Evolutionary conservation across 2,113 vertebrate genomes (phyloP), one percentile per base, ranked within the genome.

Genomic region (Desmodus rotundus): DNA sequence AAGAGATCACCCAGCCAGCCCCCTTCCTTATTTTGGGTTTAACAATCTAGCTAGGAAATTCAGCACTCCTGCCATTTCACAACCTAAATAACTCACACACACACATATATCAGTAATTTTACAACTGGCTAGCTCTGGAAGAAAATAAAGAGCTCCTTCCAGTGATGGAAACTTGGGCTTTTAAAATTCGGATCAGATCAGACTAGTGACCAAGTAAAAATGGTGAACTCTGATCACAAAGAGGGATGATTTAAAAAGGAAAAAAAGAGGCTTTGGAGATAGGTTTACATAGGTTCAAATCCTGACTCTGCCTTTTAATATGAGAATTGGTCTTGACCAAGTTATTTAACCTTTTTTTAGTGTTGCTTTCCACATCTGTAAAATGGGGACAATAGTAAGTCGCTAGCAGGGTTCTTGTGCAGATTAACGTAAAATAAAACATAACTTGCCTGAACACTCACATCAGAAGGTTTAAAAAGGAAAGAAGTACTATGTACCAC

Each of bases 1-100:
- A 78, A 54, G 33, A 65, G 45, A 87, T 91, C 73, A 31, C 86
- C 61, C 54, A 2, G 19, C 56, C 41, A 47, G 84, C 31, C 70
- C 43, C 47, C 20, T 91, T 87, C 61, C 80, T 38, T 45, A 52
- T 72, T 88, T 61, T 38, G 3, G 36, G 43, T 70, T 43, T 28
- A 91, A 93, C 56, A 33, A 93, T 52, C 33, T 26, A 56, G 38
- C 65, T 87, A 93, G 72, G 73, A 94, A 95, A 93, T 73, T 81
- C 58, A 93, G 74, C 38, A 78, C 52, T 93, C 70, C 70, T 93
- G 87, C 87, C 61, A 85, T 56, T 93, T 90, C 41, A 85, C 73
- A 94, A 83, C 15, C 63, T 80, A 24, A 88, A 92, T 94, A 96
- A 87, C 33, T 68, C 47, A 78, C 0, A 96, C 4, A 76, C 24